Base-by-base conservation (phyloP, 2,113 vertebrate genomes). In the Chionomys nivalis region DNA sequence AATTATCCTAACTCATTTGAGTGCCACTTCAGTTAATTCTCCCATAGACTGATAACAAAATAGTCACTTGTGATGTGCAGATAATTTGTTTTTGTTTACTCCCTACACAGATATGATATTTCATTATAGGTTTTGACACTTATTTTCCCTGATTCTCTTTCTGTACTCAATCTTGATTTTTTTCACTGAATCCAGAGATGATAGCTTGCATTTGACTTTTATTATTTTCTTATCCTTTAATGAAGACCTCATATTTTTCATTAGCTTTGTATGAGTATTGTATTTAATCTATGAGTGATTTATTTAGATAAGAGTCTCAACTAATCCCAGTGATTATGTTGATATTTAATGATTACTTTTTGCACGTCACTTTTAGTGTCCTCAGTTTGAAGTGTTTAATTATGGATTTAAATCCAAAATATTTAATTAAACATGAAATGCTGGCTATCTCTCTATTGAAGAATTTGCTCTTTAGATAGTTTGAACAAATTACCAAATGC, bases 1-100 rank as follows among this genome's bases (percentile, higher is more conserved):
- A 96, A 97, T 94, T 65, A 91, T 90, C 86, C 88, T 72, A 75
- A 6, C 72, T 96, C 93, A 97, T 91, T 78, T 89, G 78, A 87
- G 75, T 93, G 68, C 14, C 63, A 72, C 44, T 78, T 14, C 96
- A 96, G 76, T 68, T 96, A 97, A 94, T 94, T 97, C 0, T 85
- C 44, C 91, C 61, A 39, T 76, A 72, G n/a, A 81, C 23, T 0
- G n/a, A 93, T 26, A 95, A 73, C 72, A 87, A 93, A 73, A 42
- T 33, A 55, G 9, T 75, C n/a, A 72, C 47, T 90, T 96, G 0
- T 85, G 89, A 96, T 44, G 70, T 96, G 33, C 76, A 97, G 87
- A 93, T 94, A 97, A 89, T 66, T 42, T 39, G 19, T 61, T 70
- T 96, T 97, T 6, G 0, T 96, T 97, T 82, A 94, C 21, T 81